Evolutionary conservation across 92 coral and sea anemone genomes (phyloP), one percentile per base, ranked within the genome.

Genomic region (Phenganax stokvisi): DNA sequence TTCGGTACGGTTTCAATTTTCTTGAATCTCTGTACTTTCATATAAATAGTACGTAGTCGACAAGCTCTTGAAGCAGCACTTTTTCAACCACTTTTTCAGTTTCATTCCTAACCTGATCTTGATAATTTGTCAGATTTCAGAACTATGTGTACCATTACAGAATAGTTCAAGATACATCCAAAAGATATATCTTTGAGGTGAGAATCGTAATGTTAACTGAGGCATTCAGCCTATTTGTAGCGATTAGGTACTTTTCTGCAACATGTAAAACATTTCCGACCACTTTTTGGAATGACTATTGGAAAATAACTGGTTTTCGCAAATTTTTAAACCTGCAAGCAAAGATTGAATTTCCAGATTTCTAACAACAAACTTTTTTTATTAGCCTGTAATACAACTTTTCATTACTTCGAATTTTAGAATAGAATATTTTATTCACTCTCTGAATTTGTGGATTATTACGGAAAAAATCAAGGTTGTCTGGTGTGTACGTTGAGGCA

Each of bases 391-490:
- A 37, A 37, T 0, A 37, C 2, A 37, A 37, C 47, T 37, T 37
- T 0, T 37, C 0, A 37, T 37, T 37, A 37, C 5, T 37, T 37
- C 0, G 47, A 37, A 73, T 75, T 75, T 75, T 57, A 75, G 80
- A 29, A 75, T 75, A 75, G 52, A 12, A 75, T 56, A 56, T 75
- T 51, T 17, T 75, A 75, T 57, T 54, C 80, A 25, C 57, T 75
- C 53, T 25, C 80, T n/a, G 80, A 75, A 12, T 27, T 75, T 0
- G 64, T 75, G 7, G 62, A 54, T 0, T 56, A 75, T 37, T 75
- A 75, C 8, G 63, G 64, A 17, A 54, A 1, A 10, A 10, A 75
- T 47, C 11, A 29, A 56, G 80, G 80, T 0, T 30, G 64, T 12
- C 60, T 75, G 0, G 80, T 75, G 31, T 75, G 80, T 11, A 30